Conservation (phyloP, 2,888 invertebrate genomes). For the Liposcelis brunnea region DNA sequence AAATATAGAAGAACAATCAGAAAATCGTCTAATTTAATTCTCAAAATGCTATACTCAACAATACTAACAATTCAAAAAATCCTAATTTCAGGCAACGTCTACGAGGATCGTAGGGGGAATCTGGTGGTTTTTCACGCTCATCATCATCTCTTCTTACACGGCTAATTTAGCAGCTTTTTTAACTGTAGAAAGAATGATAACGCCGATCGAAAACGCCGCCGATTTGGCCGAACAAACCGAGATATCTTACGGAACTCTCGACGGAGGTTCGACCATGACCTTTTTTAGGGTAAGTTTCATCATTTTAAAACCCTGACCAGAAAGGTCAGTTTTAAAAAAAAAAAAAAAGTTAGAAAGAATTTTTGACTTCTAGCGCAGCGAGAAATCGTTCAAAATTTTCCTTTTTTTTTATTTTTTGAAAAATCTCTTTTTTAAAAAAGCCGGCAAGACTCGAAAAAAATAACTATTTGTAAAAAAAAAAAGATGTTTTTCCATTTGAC, state of each 20-base stretch:
- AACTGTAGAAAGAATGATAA: conserved; percentile 76
- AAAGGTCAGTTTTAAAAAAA: background rate
- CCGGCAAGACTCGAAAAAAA: no score
- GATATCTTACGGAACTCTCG: conserved; percentile 68
- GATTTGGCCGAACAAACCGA: conserved; percentile 69
- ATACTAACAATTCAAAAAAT: no score
- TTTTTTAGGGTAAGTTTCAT: conserved; percentile 52
- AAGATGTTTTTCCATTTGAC: no score
- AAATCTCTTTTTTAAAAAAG: no score
- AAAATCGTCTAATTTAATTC: no score
- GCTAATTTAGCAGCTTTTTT: conserved; percentile 83
- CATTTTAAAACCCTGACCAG: background rate
- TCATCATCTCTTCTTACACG: conserved; percentile 80
- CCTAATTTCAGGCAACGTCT: conserved; percentile 35
- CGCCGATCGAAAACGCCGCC: conserved; percentile 70
- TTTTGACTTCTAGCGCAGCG: no score
- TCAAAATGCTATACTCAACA: no score
- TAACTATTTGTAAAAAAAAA: no score
- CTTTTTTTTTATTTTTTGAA: no score
- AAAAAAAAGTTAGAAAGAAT: no score
- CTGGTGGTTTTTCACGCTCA: conserved; percentile 88
- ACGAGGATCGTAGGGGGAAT: conserved; percentile 71
- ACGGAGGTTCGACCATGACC: conserved; percentile 72
- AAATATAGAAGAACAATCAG: no score
- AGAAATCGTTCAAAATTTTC: no score